Conservation (phyloP, 2,113 vertebrate genomes). For the Heteronetta atricapilla region DNA sequence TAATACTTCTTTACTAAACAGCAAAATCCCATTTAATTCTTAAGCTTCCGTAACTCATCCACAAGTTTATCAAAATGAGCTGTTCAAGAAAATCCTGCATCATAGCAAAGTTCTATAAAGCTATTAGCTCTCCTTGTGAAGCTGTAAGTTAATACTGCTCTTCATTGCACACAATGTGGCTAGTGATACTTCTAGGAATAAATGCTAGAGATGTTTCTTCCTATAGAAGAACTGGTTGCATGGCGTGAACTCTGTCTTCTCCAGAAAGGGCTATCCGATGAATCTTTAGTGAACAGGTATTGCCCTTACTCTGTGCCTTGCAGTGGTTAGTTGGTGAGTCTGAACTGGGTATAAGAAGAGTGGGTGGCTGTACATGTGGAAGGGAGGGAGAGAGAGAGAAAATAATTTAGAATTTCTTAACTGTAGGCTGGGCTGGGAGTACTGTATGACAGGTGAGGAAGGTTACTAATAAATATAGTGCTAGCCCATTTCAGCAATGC, state of each 20-base stretch:
- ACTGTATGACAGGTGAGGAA: background rate
- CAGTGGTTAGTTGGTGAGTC: background rate
- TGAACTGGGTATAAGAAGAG: slow-evolving; percentile 52
- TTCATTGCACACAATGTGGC: background rate
- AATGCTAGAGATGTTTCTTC: background rate
- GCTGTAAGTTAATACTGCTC: background rate
- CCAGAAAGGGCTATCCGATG: background rate
- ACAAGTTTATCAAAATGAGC: slow-evolving; percentile 23
- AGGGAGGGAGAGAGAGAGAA: background rate
- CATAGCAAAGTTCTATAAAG: slow-evolving; percentile 14
- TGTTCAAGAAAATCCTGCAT: background rate
- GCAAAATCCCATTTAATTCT: slow-evolving; percentile 57
- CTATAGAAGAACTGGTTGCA: background rate
- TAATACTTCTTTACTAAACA: slow-evolving; percentile 28
- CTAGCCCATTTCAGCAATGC: background rate
- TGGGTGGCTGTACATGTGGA: slow-evolving; percentile 66
- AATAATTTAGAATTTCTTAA: background rate
- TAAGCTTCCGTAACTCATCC: slow-evolving; percentile 40
- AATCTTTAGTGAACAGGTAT: background rate
- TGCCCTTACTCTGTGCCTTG: background rate
- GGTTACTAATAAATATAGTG: background rate
- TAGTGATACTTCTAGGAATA: slow-evolving; percentile 24
- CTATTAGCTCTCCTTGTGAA: background rate
- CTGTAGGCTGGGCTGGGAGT: background rate
- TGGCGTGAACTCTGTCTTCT: background rate